Base-by-base conservation (phyloP, 2,797 vertebrate genomes). In the Acomys russatus region DNA sequence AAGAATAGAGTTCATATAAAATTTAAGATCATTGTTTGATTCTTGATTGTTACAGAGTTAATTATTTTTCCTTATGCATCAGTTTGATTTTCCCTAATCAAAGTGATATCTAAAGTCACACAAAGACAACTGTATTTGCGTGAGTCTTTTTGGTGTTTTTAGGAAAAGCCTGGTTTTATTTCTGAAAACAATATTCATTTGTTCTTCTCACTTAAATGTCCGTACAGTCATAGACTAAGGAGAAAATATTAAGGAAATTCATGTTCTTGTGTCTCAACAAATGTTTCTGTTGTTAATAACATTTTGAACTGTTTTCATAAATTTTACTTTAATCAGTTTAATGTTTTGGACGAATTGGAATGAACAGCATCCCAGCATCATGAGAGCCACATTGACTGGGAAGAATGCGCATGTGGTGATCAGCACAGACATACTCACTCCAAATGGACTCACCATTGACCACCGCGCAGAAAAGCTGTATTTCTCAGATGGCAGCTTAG, bases 321-420 rank as follows among this genome's bases (percentile, higher is more conserved):
- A 93, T 98, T 98, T 97, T n/a, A 94, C 97, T 98, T 98, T 97
- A 96, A 97, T 94, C 96, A 99, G 99, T 98, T 98, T 99, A 98
- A 99, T 99, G 99, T 99, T 99, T 98, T 99, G 99, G 99, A 99
- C 99, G 96, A 99, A 99, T 98, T 99, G 99, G 99, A 99, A 99
- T 38, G 99, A 99, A 97, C 99, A 99, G 92, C 99, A 99, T 68
- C 99, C 99, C 1, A 99, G 99, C 98, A 99, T 99, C 98, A 99
- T 99, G 99, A 99, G 99, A 97, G 99, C 99, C 77, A 99, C 99
- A 0, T 97, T 99, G 66, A 98, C 99, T 0, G 99, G 99, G 79
- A 99, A 99, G 95, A 99, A 99, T 98, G 99, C 99, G 70, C 99
- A 99, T 97, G 99, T 99, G 73, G 99, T 99, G 97, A 97, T 99